These are phyloP conservation scores for Strix uralensis DNA, from an alignment of 2,113 vertebrate genomes.

Conservation along the genomic window DNA sequence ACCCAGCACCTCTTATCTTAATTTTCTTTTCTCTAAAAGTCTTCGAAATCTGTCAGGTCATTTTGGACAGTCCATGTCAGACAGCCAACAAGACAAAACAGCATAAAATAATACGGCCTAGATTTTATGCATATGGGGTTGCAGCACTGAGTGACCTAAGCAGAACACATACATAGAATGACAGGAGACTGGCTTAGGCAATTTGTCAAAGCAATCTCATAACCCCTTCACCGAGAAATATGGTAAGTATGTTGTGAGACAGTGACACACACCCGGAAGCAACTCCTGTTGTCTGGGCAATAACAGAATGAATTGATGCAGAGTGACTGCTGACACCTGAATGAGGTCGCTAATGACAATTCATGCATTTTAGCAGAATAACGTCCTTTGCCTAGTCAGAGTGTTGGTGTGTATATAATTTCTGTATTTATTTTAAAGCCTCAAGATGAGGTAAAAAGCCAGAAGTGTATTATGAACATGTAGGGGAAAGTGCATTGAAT, in stretches of 20 bases:
- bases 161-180: neutral
- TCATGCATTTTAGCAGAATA: neutral
- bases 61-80: neutral
- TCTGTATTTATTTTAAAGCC: neutral
- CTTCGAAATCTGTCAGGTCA: neutral
- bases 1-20: neutral
- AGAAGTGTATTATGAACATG: fast-evolving
- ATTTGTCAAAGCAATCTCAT: neutral
- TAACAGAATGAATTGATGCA: neutral
- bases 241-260: neutral
- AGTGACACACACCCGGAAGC: neutral
- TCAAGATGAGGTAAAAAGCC: neutral
- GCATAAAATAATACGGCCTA: neutral
- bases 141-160: neutral
- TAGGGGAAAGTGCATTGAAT: neutral
- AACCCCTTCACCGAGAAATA: neutral
- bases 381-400: neutral
- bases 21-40: neutral
- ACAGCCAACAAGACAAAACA: neutral
- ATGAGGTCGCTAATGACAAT: neutral
- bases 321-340: neutral
- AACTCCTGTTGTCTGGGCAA: neutral
- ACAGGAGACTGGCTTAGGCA: neutral
- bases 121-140: neutral
- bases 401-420: neutral